These are phyloP conservation scores for Sycophila texana DNA, from an alignment of 2,888 invertebrate genomes.

Conservation along the genomic window DNA sequence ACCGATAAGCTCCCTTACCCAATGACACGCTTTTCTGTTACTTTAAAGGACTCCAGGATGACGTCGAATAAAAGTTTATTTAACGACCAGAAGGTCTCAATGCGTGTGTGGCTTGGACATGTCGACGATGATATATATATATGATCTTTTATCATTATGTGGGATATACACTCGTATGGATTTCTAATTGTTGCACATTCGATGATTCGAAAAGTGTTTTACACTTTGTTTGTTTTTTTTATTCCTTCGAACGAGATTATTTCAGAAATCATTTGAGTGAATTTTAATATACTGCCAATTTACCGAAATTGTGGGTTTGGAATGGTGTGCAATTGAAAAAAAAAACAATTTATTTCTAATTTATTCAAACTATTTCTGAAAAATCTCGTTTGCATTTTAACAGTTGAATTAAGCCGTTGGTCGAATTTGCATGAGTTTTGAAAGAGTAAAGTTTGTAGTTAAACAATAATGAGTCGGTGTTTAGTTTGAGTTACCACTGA, in stretches of 20 bases:
- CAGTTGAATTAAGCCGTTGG: constrained; percentile 19
- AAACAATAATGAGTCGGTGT: constrained; percentile 39
- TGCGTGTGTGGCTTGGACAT: constrained; percentile 61
- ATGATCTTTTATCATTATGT: constrained; percentile 16
- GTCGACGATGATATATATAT: constrained; percentile 40
- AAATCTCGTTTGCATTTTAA: constrained; percentile 6
- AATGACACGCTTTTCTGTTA: constrained; percentile 19
- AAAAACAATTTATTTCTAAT: not conserved
- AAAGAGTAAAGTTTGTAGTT: constrained; percentile 41
- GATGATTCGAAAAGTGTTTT: constrained; percentile 33
- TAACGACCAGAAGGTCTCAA: constrained; percentile 55
- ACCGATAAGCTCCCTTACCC: not conserved
- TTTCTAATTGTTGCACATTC: constrained; percentile 17
- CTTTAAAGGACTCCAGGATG: constrained; percentile 36
- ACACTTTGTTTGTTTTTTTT: constrained; percentile 19
- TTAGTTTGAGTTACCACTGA: constrained; percentile 41
- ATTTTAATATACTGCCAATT: not conserved
- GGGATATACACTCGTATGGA: constrained; percentile 31
- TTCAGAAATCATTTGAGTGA: constrained; percentile 23
- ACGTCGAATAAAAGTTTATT: constrained; percentile 9
- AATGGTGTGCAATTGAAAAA: not conserved
- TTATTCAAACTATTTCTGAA: constrained; percentile 28
- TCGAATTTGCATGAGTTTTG: constrained; percentile 49
- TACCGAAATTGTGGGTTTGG: not conserved
- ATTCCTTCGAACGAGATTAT: not conserved